These are phyloP conservation scores for Chaetura pelagica DNA, from an alignment of 2,113 vertebrate species.

Conservation along the genomic window DNA sequence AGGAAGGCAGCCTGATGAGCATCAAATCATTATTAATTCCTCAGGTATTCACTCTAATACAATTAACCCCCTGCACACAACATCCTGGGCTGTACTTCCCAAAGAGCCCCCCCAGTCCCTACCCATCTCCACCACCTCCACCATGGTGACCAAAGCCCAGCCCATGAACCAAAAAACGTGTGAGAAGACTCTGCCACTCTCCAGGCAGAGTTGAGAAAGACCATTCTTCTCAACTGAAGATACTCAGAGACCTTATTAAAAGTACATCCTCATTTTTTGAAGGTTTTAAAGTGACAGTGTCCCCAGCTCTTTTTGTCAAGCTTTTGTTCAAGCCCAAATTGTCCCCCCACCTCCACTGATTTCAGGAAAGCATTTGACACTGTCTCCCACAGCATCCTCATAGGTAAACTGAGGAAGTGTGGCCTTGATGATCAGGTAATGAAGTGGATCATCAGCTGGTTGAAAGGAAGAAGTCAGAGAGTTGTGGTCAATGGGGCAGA, in stretches of 20 bases:
- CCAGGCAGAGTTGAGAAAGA: background rate
- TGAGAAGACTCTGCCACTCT: background rate
- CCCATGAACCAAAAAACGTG: fast-evolving
- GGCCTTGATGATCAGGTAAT: no score
- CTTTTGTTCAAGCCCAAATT: background rate
- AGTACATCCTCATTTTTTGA: background rate
- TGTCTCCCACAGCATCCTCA: no score
- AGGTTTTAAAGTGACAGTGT: background rate
- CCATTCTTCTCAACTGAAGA: fast-evolving
- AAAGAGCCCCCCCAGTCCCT: background rate
- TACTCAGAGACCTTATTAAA: background rate
- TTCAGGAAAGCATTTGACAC: no score
- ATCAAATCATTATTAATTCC: slow-evolving; percentile 62
- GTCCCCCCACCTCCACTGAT: no score
- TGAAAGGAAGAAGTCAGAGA: no score
- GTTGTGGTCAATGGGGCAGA: no score
- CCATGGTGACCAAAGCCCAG: background rate
- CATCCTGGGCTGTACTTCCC: background rate
- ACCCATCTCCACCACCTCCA: background rate
- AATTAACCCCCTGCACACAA: background rate
- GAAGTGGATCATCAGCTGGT: no score
- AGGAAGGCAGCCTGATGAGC: slow-evolving; percentile 34
- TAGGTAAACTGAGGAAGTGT: no score
- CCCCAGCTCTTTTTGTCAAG: fast-evolving
- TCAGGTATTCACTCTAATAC: background rate